Evolutionary conservation across 1,140 invertebrate genomes (phyloP).

Genomic region (Danaus melanippus): DNA sequence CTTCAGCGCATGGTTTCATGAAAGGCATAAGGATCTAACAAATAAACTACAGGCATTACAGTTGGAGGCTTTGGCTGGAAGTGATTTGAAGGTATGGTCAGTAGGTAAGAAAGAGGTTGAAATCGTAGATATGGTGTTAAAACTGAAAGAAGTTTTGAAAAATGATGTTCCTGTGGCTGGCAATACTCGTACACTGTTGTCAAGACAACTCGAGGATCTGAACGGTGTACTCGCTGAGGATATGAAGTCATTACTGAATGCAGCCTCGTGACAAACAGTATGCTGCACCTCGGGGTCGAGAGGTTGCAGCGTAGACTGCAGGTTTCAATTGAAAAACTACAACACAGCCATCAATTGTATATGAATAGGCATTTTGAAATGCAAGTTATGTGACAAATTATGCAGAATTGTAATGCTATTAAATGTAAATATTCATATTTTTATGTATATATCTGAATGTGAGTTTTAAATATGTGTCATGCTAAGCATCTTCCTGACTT

Average conservation of each 20-base stretch:
- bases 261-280: constrained; percentile 60
- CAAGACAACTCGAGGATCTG: constrained; percentile 85
- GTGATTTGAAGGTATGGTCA: constrained; percentile 93
- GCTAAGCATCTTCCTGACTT: too few relatives aligned
- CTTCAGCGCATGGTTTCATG: constrained; percentile 95
- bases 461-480: too few relatives aligned
- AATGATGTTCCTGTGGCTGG: constrained; percentile 82
- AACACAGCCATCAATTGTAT: constrained; percentile 41
- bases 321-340: constrained; percentile 41
- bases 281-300: constrained; percentile 61
- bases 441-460: too few relatives aligned
- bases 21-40: constrained; percentile 87
- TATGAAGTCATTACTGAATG: constrained; percentile 85
- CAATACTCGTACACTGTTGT: constrained; percentile 81
- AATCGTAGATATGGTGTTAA: constrained; percentile 95
- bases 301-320: constrained; percentile 60
- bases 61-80: constrained; percentile 89
- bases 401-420: too few relatives aligned
- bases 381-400: too few relatives aligned
- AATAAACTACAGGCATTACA: constrained; percentile 92
- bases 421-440: too few relatives aligned
- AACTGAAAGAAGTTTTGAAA: constrained; percentile 87
- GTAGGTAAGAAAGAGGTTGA: constrained; percentile 95
- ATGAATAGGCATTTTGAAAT: constrained; percentile 21
- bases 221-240: constrained; percentile 91